Conservation (phyloP, 2,888 invertebrate genomes). For the Drosophila quinaria region DNA sequence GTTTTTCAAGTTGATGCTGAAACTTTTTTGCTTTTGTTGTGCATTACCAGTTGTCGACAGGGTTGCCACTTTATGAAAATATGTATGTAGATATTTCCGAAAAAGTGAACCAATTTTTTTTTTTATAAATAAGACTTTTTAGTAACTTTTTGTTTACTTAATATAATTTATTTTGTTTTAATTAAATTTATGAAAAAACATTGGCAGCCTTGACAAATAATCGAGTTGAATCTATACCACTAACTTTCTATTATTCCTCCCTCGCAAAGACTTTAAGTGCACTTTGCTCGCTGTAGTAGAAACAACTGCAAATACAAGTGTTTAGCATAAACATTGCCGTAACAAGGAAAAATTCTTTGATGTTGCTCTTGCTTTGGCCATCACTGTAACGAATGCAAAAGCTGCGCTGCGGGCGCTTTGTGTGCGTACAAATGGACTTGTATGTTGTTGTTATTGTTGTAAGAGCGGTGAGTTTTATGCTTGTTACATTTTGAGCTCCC, state of each 20-base stretch:
- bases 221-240: conserved; percentile 2
- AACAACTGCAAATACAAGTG: conserved; percentile 18
- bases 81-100: not conserved
- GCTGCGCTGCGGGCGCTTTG: conserved; percentile 31
- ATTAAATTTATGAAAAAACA: not conserved
- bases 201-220: not conserved
- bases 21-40: conserved; percentile 14
- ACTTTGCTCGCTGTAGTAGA: not conserved
- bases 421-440: conserved; percentile 8
- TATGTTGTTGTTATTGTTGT: conserved; percentile 24
- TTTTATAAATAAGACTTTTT: not conserved
- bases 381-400: conserved; percentile 42
- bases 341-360: conserved; percentile 20
- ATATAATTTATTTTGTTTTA: not conserved
- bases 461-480: conserved; percentile 44
- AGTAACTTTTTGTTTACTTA: not conserved
- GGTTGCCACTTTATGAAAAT: not conserved
- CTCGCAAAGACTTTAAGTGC: conserved; percentile 3
- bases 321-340: conserved; percentile 22
- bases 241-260: not conserved
- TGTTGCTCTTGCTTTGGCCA: conserved; percentile 34
- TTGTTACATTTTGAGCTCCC: conserved; percentile 43
- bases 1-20: conserved; percentile 15
- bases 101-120: not conserved
- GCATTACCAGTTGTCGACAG: not conserved